Evolutionary conservation across 2,113 vertebrate species (phyloP).

Genomic region (Onychostoma macrolepis): DNA sequence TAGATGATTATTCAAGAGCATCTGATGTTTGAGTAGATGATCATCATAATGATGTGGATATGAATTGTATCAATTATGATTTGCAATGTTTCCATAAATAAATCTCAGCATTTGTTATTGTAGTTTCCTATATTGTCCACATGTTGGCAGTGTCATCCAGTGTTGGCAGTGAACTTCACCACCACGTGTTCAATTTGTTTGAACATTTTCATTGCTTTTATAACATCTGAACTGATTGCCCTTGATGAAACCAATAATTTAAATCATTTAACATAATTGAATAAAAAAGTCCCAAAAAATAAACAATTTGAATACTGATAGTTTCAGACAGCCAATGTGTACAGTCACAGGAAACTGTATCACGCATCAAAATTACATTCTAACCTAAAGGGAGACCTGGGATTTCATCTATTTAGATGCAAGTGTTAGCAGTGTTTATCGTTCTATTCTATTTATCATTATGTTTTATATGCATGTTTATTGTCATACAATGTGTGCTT

Average conservation of each 20-base stretch:
- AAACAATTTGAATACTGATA: background rate
- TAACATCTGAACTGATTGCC: background rate
- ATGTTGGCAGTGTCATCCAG: slow-evolving; percentile 1
- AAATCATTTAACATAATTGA: background rate
- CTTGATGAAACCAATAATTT: background rate
- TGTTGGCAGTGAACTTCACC: background rate
- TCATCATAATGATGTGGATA: background rate
- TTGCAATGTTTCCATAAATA: background rate
- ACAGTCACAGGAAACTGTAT: background rate
- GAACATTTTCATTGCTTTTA: background rate
- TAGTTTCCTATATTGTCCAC: background rate
- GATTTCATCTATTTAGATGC: background rate
- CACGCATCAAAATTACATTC: background rate
- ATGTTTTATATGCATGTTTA: background rate
- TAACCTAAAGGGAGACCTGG: background rate
- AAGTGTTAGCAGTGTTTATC: background rate
- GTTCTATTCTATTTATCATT: no score
- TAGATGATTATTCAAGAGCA: background rate
- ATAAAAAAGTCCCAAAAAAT: background rate
- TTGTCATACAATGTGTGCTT: background rate
- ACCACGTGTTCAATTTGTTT: background rate
- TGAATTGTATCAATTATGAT: slow-evolving; percentile 44
- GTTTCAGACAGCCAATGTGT: no score
- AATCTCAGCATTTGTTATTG: background rate
- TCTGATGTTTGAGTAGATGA: background rate